Evolutionary conservation across 1,140 invertebrate genomes (phyloP).

Genomic region (Zaprionus nigranus): DNA sequence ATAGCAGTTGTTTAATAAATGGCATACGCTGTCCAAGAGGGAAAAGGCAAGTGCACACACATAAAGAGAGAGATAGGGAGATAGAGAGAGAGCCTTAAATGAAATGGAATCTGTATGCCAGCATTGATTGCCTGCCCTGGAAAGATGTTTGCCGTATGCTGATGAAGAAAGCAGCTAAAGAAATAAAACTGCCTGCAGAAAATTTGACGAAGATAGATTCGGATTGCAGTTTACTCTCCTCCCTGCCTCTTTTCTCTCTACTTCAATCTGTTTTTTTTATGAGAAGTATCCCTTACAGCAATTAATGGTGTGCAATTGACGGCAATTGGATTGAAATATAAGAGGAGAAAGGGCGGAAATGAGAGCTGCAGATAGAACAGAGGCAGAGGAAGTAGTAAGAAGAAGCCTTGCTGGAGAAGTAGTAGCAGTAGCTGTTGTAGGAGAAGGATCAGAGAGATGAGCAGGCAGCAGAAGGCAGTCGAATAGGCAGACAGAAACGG

Average conservation of each 20-base stretch:
- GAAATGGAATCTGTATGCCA: conserved; percentile 65
- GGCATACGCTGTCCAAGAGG: conserved; percentile 42
- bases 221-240: background rate
- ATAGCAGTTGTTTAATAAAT: conserved; percentile 78
- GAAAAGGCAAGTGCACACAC: conserved; percentile 11
- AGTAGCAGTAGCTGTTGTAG: no score
- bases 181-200: conserved; percentile 16
- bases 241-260: no score
- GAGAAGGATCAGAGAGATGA: no score
- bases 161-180: conserved; percentile 40
- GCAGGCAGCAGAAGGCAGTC: no score
- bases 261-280: background rate
- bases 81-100: conserved; percentile 39
- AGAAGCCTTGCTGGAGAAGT: no score
- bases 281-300: background rate
- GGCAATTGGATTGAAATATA: no score
- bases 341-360: background rate
- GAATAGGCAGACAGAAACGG: no score
- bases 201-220: conserved; percentile 7
- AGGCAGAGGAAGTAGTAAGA: no score
- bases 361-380: background rate
- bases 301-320: background rate
- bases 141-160: conserved; percentile 54
- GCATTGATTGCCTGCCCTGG: conserved; percentile 36
- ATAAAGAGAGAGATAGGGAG: background rate